Conservation (phyloP, 1,140 invertebrate species). For the Lucilia cuprina region DNA sequence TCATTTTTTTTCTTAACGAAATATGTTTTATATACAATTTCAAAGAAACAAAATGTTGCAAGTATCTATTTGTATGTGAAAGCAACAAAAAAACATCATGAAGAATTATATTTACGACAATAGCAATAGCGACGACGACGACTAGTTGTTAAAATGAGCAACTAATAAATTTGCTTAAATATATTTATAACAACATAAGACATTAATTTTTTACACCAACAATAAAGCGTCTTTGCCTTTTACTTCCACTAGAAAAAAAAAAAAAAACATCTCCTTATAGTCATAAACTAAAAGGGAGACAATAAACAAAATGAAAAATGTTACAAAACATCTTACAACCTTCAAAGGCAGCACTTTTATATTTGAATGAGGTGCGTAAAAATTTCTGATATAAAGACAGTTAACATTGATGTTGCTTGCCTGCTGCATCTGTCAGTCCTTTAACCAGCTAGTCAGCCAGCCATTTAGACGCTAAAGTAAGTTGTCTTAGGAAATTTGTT, state of each 20-base stretch:
- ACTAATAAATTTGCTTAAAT: constrained; percentile 12
- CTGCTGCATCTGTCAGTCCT: no score
- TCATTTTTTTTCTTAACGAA: background rate
- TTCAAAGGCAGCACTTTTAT: background rate
- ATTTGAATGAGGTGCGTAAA: background rate
- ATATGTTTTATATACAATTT: no score
- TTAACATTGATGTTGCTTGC: background rate
- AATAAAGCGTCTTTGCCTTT: background rate
- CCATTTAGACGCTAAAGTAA: background rate
- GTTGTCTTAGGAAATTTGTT: background rate
- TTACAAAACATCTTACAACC: background rate
- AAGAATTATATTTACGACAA: background rate
- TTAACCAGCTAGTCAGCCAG: no score
- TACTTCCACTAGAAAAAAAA: background rate
- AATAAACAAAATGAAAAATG: background rate
- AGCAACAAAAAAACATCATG: background rate
- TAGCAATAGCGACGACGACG: background rate
- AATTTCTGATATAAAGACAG: background rate
- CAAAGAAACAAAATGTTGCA: no score
- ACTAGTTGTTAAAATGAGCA: background rate
- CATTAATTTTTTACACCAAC: constrained; percentile 5
- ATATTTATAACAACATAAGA: constrained; percentile 15
- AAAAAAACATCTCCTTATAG: background rate
- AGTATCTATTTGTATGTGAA: background rate
- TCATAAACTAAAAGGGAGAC: background rate